Evolutionary conservation across 2,113 vertebrate species (phyloP).

Genomic region (Scomber japonicus): DNA sequence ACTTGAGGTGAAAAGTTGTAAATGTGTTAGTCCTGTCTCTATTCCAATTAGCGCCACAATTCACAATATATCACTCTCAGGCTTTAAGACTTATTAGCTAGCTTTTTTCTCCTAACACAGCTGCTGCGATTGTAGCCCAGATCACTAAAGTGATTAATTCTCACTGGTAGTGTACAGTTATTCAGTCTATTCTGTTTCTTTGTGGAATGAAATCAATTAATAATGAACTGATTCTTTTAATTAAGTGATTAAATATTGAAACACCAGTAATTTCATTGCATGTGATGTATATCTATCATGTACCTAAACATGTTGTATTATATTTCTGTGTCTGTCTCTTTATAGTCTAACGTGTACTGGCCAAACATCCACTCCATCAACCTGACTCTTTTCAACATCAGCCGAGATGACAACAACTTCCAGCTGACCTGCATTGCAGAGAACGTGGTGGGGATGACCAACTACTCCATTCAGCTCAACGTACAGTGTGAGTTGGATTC

Average conservation of each 20-base stretch:
- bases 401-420: conserved; percentile 95
- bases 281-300: conserved; percentile 3
- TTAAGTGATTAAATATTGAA: conserved; percentile 48
- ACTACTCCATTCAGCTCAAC: conserved; percentile 93
- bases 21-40: neutral
- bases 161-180: neutral
- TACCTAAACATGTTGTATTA: neutral
- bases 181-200: conserved; percentile 26
- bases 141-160: conserved; percentile 31
- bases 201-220: conserved; percentile 44
- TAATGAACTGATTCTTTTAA: conserved; percentile 45
- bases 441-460: conserved; percentile 98
- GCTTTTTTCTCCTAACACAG: too few species aligned
- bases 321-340: conserved; percentile 8
- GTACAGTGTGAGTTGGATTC: conserved; percentile 92
- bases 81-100: too few species aligned
- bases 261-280: conserved; percentile 2
- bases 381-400: conserved; percentile 94
- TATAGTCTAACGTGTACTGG: conserved; percentile 95
- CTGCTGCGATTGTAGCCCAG: neutral
- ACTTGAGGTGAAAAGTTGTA: neutral
- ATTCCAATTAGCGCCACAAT: conserved; percentile 12
- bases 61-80: conserved; percentile 3
- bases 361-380: conserved; percentile 97
- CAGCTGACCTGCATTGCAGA: conserved; percentile 95